A percentile compares a stretch with the other conserved stretches of the same genome.
Conservation (phyloP, 2,797 vertebrate genomes). For the Gallinago nigripennis region DNA sequence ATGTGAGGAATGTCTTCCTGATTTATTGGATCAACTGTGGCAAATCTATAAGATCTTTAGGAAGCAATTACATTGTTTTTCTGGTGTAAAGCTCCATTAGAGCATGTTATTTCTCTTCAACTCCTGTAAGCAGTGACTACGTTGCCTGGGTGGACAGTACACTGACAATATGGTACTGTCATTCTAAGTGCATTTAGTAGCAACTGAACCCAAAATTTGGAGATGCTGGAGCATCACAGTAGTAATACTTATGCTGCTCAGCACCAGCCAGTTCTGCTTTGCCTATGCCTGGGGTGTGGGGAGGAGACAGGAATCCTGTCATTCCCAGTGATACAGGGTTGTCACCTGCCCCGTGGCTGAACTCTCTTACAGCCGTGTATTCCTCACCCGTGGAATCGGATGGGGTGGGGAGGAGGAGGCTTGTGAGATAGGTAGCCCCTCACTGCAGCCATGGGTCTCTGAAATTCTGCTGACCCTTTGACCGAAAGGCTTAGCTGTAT, state of each 20-base stretch:
- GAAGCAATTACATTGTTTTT: neutral
- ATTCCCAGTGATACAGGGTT: accelerated
- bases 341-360: neutral
- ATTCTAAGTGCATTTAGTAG: neutral
- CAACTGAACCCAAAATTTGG: neutral
- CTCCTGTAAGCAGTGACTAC: neutral
- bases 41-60: neutral
- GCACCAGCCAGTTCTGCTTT: neutral
- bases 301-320: neutral
- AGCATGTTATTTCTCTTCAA: neutral
- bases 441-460: neutral
- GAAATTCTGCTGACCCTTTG: neutral
- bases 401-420: neutral
- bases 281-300: neutral
- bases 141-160: neutral
- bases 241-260: neutral
- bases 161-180: neutral
- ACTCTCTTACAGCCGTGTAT: neutral
- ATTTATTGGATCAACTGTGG: neutral
- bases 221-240: neutral
- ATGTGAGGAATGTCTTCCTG: neutral
- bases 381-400: accelerated
- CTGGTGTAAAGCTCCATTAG: neutral
- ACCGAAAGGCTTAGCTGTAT: neutral
- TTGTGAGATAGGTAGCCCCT: neutral